Conservation (phyloP, 2,113 vertebrate genomes). For the rat (Rattus norvegicus) region DNA sequence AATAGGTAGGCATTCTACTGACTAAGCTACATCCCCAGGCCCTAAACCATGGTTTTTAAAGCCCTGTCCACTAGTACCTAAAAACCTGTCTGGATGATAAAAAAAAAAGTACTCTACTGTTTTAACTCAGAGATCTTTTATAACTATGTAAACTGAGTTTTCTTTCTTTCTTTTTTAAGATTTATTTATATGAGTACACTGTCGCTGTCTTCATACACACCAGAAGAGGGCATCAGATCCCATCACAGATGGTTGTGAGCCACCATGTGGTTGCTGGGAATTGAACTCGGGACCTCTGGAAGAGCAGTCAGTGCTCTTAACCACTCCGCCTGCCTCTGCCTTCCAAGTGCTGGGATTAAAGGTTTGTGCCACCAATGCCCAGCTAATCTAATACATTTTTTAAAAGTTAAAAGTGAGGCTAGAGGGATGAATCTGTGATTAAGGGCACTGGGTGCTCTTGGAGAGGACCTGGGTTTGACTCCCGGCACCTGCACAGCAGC, state of each 20-base stretch:
- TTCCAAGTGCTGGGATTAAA: too few species aligned
- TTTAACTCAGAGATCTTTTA: conserved; percentile 1
- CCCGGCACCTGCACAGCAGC: neutral
- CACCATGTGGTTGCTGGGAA: too few species aligned
- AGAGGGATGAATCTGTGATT: neutral
- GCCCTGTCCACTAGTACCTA: neutral
- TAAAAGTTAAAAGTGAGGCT: neutral
- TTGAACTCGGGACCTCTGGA: too few species aligned
- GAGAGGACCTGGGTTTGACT: neutral
- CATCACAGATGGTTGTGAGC: too few species aligned
- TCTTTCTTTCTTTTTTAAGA: neutral
- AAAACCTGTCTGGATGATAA: neutral
- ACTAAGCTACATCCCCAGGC: neutral
- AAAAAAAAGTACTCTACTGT: neutral
- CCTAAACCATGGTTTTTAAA: neutral
- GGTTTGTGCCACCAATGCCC: too few species aligned
- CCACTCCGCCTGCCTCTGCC: too few species aligned
- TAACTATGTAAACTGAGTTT: neutral
- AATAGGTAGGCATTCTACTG: neutral
- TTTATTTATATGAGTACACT: too few species aligned
- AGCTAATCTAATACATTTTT: neutral
- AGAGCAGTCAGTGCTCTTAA: too few species aligned
- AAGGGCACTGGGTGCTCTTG: neutral
- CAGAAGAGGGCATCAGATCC: too few species aligned
- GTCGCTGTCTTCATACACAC: too few species aligned